A percentile compares a stretch with the other conserved stretches of the same genome.
Evolutionary conservation across 2,888 invertebrate genomes (phyloP).

Genomic region (Neuroscelio doddi): DNA sequence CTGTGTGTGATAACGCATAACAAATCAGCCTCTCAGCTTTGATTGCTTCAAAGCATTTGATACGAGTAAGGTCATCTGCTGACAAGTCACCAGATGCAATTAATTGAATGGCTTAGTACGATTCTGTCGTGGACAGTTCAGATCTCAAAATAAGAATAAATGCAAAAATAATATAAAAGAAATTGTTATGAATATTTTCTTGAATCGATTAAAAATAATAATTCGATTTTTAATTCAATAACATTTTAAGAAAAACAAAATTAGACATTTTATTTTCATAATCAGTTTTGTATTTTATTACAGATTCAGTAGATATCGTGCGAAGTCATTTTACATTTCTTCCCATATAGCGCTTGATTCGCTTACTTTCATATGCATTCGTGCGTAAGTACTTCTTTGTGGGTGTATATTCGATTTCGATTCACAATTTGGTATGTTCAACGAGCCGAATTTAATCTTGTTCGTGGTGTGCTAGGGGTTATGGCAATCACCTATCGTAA

Average conservation of each 20-base stretch:
- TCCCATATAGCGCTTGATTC: slow-evolving; percentile 18
- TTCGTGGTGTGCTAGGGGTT: slow-evolving; percentile 21
- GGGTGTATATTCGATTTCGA: slow-evolving; percentile 27
- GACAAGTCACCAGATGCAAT: slow-evolving; percentile 62
- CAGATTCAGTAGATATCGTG: slow-evolving; percentile 48
- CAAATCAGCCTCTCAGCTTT: slow-evolving; percentile 62
- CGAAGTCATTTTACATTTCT: slow-evolving; percentile 45
- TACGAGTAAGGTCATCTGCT: slow-evolving; percentile 66
- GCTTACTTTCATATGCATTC: slow-evolving; percentile 41
- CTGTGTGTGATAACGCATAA: slow-evolving; percentile 47
- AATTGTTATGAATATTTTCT: too few species aligned
- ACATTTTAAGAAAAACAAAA: too few species aligned
- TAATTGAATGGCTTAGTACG: slow-evolving; percentile 46
- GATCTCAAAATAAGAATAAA: too few species aligned
- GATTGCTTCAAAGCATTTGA: slow-evolving; percentile 66
- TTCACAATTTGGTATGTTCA: slow-evolving; percentile 22
- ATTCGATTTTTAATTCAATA: too few species aligned
- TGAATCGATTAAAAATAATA: too few species aligned
- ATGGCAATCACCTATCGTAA: slow-evolving; percentile 1
- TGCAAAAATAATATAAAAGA: too few species aligned
- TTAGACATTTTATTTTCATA: too few species aligned
- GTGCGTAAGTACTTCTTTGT: slow-evolving; percentile 32
- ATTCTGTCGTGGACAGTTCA: too few species aligned
- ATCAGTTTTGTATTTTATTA: slow-evolving; percentile 28
- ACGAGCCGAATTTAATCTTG: slow-evolving; percentile 31